These are phyloP conservation scores for Drosophila seclusa DNA, from an alignment of 2,888 invertebrate genomes.

Conservation along the genomic window DNA sequence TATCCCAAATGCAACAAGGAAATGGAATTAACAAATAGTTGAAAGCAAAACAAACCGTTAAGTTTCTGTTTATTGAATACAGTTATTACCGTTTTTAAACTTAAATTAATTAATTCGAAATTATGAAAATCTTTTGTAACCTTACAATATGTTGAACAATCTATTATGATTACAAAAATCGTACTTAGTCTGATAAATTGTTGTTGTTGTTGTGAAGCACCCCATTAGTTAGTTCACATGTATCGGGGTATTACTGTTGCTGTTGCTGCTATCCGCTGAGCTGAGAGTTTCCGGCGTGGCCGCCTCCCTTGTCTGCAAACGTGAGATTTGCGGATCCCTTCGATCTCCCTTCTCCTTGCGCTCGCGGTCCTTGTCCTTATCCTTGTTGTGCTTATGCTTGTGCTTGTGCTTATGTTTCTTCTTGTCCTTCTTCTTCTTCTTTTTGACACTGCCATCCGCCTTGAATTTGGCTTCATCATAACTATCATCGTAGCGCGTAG, in stretches of 20 bases:
- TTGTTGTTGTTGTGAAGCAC: background rate
- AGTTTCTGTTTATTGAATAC: background rate
- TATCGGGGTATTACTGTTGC: slow-evolving; percentile 83
- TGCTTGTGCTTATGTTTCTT: slow-evolving; percentile 92
- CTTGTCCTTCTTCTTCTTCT: slow-evolving; percentile 92
- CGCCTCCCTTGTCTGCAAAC: slow-evolving; percentile 82
- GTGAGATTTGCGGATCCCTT: slow-evolving; percentile 83
- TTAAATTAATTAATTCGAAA: background rate
- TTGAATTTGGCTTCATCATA: slow-evolving; percentile 85
- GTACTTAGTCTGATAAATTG: background rate
- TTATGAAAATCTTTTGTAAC: background rate
- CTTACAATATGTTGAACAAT: background rate
- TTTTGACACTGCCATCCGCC: slow-evolving; percentile 86
- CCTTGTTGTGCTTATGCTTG: slow-evolving; percentile 92
- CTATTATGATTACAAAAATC: background rate
- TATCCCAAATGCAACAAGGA: background rate
- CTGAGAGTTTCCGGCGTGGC: slow-evolving; percentile 85
- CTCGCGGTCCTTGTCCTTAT: slow-evolving; percentile 84
- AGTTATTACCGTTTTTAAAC: background rate
- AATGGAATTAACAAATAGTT: background rate
- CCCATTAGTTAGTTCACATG: slow-evolving; percentile 48
- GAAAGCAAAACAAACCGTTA: background rate
- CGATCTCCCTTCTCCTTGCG: slow-evolving; percentile 85
- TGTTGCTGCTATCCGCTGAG: slow-evolving; percentile 84
- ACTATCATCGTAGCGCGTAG: slow-evolving; percentile 65